Base-by-base conservation (phyloP, 1,140 invertebrate genomes). In the Zaprionus tsacasi region DNA sequence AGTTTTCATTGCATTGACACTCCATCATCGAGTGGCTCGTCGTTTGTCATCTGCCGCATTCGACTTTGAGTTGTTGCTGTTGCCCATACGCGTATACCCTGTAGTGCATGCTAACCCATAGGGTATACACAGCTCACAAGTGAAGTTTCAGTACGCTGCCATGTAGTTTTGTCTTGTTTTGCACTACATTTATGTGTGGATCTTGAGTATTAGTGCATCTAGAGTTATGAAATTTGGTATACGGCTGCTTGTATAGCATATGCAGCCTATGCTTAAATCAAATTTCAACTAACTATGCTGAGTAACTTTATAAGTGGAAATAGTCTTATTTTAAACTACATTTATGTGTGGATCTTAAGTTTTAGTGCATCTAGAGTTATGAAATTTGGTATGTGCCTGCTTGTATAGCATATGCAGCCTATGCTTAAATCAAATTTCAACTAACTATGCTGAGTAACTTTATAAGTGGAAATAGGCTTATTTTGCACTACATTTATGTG, bases 1-100 rank as follows among this genome's bases (percentile, higher is more conserved):
- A 92, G 88, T 92, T 91, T 92, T 92, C 90, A 91, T 92, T 91
- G 91, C 91, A 91, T 92, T 92, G 91, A 92, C 91, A 92, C 91
- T 92, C 81, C 90, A 92, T 91, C 91, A 91, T 88, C 82, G 83
- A 82, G 78, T 78, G 73, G 75, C 82, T 75, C 35, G 76, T 89
- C 83, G 81, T 88, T 91, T 91, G 88, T 91, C 88, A 88, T 91
- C 82, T 79, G 83, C 69, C 69, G 60, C 72, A 67, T 59, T 45
- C 61, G 69, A 33, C 63, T 57, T 35, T 40, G 35, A 17, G 50
- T 63, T 40, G 65, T 69, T 21, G 21, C 35, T 27, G 35, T 17
- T 63, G 58, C 25, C 10, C 15, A 11, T 17, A 40, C 38, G n/a
- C 38, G 38, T 21, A 50, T 50, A 25, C 45, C 45, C 45, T 35